A percentile compares a stretch with the other conserved stretches of the same genome.
phyloP scores from a whole-genome alignment of 2,113 vertebrate genomes.

The Aptenodytes patagonicus region DNA sequence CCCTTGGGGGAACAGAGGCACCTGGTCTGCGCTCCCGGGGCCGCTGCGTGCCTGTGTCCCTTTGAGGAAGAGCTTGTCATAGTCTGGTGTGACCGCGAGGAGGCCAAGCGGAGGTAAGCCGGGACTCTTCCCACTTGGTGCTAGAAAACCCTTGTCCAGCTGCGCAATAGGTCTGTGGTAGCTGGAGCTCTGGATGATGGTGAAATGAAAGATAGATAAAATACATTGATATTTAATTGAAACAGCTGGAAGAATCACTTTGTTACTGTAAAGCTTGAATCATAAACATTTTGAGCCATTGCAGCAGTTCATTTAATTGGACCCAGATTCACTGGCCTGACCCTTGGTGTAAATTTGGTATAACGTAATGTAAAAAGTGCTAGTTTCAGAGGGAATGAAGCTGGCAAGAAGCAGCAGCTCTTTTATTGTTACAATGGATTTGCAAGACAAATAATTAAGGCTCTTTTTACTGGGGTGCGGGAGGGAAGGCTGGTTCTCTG shows the following conservation, averaged over 20 bases:
- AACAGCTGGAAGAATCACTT: neutral
- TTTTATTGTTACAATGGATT: neutral
- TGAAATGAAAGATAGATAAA: neutral
- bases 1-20: neutral
- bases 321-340: neutral
- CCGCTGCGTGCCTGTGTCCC: neutral
- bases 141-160: neutral
- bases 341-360: neutral
- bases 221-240: neutral
- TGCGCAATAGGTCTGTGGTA: neutral
- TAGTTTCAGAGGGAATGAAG: neutral
- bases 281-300: neutral
- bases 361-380: neutral
- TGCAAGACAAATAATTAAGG: neutral
- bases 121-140: neutral
- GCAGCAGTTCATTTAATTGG: neutral
- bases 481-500: neutral
- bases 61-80: neutral
- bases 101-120: neutral
- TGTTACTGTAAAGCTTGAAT: neutral
- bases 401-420: neutral
- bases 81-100: neutral
- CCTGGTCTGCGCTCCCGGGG: accelerated
- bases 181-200: neutral
- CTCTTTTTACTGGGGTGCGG: neutral